Base-by-base conservation (phyloP, 2,888 invertebrate genomes). In the Drosophila ustulata region DNA sequence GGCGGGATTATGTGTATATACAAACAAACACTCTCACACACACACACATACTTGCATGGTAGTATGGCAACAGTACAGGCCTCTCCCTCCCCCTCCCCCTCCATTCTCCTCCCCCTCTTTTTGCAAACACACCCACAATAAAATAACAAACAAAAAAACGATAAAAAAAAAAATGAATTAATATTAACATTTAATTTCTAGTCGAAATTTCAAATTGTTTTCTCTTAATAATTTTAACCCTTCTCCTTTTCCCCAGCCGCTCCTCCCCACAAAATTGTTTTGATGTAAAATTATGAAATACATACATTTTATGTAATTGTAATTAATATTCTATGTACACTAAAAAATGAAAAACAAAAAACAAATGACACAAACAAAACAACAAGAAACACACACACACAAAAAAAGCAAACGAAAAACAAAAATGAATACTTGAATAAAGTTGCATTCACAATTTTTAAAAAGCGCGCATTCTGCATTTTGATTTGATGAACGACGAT, bases 401-500 rank as follows among this genome's bases (percentile, higher is more conserved):
- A 82, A 57, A 64, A 67, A 61, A 70, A 70, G 62, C 71, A 78
- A 78, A 62, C 45, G 53, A 78, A 75, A 70, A 74, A 74, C 74
- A 71, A 77, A 80, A 85, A 71, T 82, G 82, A 82, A 87, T 89
- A 85, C 84, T 89, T 89, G 85, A 90, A 90, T 91, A 90, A 91
- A 91, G 89, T 91, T 90, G 90, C 83, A 91, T 90, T 90, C 91
- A 91, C 88, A 88, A 88, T 91, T 90, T 90, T 90, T 89, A 90
- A 85, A 71, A 51, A 18, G 13, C 11, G 5, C 2, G 13, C n/a
- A 13, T 34, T 2, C 9, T 11, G 52, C 13, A 45, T 25, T 56
- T 45, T 5, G 30, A 53, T 53, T 6, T 2, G 11, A 4, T 3
- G 41, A 11, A 18, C 18, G 18, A 18, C 18, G 18, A 23, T 51